Evolutionary conservation across 1,140 invertebrate species (phyloP).

Genomic region (Micrasema longulum): DNA sequence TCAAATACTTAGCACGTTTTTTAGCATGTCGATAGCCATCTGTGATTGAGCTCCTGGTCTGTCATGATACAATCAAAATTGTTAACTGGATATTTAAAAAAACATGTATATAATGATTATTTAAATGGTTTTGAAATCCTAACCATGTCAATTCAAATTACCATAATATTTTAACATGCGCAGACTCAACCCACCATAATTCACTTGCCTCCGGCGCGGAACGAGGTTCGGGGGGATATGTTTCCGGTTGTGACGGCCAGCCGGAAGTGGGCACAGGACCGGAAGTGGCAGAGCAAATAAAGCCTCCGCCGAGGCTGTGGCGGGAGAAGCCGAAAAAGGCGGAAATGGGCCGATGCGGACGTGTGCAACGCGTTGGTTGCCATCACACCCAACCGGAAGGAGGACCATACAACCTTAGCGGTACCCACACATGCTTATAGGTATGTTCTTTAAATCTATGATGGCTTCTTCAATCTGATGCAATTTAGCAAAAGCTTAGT

Average conservation of each 20-base stretch:
- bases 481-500: neutral
- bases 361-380: constrained; percentile 12
- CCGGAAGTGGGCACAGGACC: constrained; percentile 40
- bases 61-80: too few relatives aligned
- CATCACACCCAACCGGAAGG: neutral
- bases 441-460: too few relatives aligned
- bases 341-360: constrained; percentile 16
- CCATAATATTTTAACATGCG: too few relatives aligned
- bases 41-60: too few relatives aligned
- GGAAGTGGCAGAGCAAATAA: constrained; percentile 43
- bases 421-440: neutral
- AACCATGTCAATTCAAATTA: too few relatives aligned
- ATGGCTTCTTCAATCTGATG: neutral
- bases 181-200: neutral
- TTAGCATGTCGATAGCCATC: too few relatives aligned
- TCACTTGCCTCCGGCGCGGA: neutral
- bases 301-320: constrained; percentile 25
- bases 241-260: constrained; percentile 34
- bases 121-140: too few relatives aligned
- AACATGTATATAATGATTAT: too few relatives aligned
- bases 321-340: constrained; percentile 22
- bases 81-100: too few relatives aligned
- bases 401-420: neutral
- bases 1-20: too few relatives aligned
- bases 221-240: neutral